Evolutionary conservation across 2,113 vertebrate species (phyloP).

Genomic region (Arizona elegans): DNA sequence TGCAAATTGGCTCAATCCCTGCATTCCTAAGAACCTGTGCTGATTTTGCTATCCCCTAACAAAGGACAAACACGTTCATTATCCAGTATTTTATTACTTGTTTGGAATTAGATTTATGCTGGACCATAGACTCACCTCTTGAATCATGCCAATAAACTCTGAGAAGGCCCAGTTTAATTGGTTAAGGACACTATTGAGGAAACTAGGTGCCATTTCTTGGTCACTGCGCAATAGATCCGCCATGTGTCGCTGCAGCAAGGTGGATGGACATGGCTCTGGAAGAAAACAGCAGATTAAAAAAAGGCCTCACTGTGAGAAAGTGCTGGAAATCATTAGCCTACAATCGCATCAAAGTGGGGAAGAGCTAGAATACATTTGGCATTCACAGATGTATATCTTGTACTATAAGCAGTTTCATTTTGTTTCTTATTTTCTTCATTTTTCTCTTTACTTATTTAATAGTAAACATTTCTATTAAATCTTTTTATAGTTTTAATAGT

Average conservation of each 20-base stretch:
- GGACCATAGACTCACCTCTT: conserved; percentile 81
- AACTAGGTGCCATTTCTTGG: conserved; percentile 91
- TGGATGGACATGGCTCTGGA: conserved; percentile 93
- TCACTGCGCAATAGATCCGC: conserved; percentile 86
- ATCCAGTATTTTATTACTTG: neutral
- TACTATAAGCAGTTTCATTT: neutral
- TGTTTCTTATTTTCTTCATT: neutral
- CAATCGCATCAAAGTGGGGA: neutral
- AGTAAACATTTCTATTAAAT: neutral
- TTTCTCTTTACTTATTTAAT: neutral
- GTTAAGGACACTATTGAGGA: conserved; percentile 98
- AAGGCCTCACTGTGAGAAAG: fast-evolving
- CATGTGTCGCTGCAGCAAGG: conserved; percentile 95
- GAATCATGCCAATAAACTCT: conserved; percentile 98
- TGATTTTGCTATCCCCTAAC: neutral
- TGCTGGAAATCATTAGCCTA: neutral
- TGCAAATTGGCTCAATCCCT: neutral
- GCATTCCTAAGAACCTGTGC: neutral
- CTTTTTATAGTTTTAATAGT: neutral
- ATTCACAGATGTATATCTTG: neutral
- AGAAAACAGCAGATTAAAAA: conserved; percentile 44
- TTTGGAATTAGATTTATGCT: fast-evolving
- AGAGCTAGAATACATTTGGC: neutral
- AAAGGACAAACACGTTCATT: neutral
- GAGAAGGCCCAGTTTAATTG: conserved; percentile 99